Base-by-base conservation (phyloP, 92 coral and sea anemone genomes). In the Epizoanthus illoricatus region DNA sequence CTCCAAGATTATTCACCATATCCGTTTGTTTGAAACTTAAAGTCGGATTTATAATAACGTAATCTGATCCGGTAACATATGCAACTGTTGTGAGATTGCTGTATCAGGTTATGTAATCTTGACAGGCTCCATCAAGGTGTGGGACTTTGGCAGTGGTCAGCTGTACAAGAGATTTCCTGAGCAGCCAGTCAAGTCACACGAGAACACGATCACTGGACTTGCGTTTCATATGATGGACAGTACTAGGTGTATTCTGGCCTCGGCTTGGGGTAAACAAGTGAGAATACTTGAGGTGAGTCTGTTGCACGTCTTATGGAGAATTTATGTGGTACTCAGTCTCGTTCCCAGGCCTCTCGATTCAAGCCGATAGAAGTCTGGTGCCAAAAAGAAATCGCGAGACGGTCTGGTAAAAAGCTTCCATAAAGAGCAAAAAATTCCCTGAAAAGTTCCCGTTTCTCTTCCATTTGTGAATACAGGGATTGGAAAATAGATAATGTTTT, bases 111-210 rank as follows among this genome's bases (percentile, higher is more conserved):
- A 41, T 13, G 54, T 42, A 21, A 8, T 73, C 41, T 12, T 60
- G 62, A 19, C 69, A 96, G 99, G 99, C 62, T 91, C 99, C 33
- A 90, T 96, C 47, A 96, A 93, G 71, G 94, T 95, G 43, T 96
- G 99, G 99, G 99, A 96, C 75, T 96, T 96, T 81, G 99, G 99
- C 28, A 96, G 98, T 80, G 99, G 99, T 4, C 99, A 96, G 88
- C 86, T 96, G 18, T 94, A 96, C 89, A 96, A 96, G 85, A 67
- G 67, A 18, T 93, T 81, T 76, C 97, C 94, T 40, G 99, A 96
- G 20, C 87, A 90, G 55, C 91, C 88, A 16, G 80, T 74, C 56
- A 88, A 90, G 71, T 60, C 57, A 74, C 87, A 85, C 21, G 93
- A 90, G 47, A 79, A 93, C 47, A 89, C 95, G 28, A 83, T 96